phyloP scores from a whole-genome alignment of 2,888 invertebrate genomes.

The Carabus problematicus region DNA sequence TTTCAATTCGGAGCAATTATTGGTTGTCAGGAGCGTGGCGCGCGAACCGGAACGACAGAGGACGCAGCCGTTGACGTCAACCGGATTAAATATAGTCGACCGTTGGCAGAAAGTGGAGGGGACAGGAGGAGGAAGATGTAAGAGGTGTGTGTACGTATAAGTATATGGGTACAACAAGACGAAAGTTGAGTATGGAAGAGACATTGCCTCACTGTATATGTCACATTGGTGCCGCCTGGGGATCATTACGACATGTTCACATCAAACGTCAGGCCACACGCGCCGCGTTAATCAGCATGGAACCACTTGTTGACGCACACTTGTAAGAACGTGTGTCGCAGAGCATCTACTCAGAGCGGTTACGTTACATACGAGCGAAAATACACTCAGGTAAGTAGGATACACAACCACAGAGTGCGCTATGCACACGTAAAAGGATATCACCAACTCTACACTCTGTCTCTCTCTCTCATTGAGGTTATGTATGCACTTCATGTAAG shows the following conservation, averaged over 20 bases:
- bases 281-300: slow-evolving; percentile 49
- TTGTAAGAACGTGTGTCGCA: slow-evolving; percentile 29
- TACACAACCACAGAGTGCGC: too few species aligned
- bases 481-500: too few species aligned
- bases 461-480: too few species aligned
- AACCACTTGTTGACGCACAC: slow-evolving; percentile 54
- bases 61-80: slow-evolving; percentile 29
- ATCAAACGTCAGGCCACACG: slow-evolving; percentile 45
- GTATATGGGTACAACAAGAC: too few species aligned
- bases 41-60: slow-evolving; percentile 47
- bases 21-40: slow-evolving; percentile 47
- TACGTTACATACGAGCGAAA: too few species aligned
- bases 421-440: too few species aligned
- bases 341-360: too few species aligned
- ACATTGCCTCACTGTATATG: neutral
- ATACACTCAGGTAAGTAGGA: too few species aligned
- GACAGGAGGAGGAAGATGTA: too few species aligned
- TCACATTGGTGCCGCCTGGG: too few species aligned
- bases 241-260: slow-evolving; percentile 40
- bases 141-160: neutral
- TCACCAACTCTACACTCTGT: too few species aligned
- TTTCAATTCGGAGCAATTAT: slow-evolving; percentile 52
- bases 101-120: neutral
- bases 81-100: slow-evolving; percentile 18
- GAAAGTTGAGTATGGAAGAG: too few species aligned